Evolutionary conservation across 2,888 invertebrate species (phyloP).

Genomic region (Nycteola revayana): DNA sequence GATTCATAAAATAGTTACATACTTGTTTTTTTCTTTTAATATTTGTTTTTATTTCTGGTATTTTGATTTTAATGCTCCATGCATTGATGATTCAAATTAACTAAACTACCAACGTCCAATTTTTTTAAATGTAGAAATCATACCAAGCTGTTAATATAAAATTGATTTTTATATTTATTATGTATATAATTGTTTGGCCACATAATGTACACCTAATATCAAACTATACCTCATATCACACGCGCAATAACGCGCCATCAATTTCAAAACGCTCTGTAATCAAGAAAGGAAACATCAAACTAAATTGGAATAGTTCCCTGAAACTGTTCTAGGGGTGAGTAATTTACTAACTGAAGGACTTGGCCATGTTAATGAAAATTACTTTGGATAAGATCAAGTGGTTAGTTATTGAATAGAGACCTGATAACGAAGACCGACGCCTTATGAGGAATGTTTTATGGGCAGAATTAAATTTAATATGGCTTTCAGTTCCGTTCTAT

Average conservation of each 20-base stretch:
- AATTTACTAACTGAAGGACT: constrained; percentile 44
- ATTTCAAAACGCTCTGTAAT: constrained; percentile 40
- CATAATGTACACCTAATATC: too few relatives aligned
- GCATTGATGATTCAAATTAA: too few relatives aligned
- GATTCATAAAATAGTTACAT: too few relatives aligned
- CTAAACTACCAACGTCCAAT: too few relatives aligned
- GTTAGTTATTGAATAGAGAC: constrained; percentile 39
- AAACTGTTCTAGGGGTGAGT: constrained; percentile 37
- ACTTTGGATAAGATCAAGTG: constrained; percentile 44
- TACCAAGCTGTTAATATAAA: too few relatives aligned
- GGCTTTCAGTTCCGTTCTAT: constrained; percentile 9
- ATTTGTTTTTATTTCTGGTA: too few relatives aligned
- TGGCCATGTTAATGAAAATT: constrained; percentile 51
- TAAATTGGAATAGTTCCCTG: constrained; percentile 55
- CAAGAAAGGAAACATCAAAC: constrained; percentile 50
- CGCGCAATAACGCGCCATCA: constrained; percentile 35
- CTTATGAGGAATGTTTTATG: constrained; percentile 25
- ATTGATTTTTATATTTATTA: too few relatives aligned
- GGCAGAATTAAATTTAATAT: constrained; percentile 22
- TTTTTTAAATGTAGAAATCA: too few relatives aligned
- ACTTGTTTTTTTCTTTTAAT: too few relatives aligned
- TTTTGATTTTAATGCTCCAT: too few relatives aligned
- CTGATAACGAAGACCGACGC: constrained; percentile 24
- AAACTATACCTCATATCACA: too few relatives aligned
- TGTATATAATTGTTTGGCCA: too few relatives aligned